A percentile compares a stretch with the other conserved stretches of the same genome.
Conservation (phyloP, 2,888 invertebrate species). For the Limnephilus auricula region DNA sequence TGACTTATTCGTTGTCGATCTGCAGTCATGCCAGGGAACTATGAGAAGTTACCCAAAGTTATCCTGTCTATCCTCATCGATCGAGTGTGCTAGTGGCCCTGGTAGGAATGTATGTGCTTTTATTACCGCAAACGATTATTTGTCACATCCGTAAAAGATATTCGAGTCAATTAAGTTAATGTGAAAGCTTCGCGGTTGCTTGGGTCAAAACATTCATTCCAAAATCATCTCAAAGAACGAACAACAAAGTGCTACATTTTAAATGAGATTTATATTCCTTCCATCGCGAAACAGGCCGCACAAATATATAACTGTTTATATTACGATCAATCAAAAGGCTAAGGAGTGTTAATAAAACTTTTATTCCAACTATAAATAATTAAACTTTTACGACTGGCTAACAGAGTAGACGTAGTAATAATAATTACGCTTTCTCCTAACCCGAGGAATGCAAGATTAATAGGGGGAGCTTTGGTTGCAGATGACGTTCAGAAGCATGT, state of each 20-base stretch:
- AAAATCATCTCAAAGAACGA: not conserved
- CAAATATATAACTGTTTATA: conserved; percentile 3
- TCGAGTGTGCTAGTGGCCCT: no score
- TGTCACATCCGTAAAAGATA: not conserved
- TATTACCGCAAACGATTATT: not conserved
- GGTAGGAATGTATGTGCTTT: not conserved
- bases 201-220: not conserved
- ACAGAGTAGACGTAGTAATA: not conserved
- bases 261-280: not conserved
- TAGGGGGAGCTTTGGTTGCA: conserved; percentile 10
- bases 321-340: conserved; percentile 32
- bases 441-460: conserved; percentile 18
- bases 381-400: conserved; percentile 32
- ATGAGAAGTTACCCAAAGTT: no score
- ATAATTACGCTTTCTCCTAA: not conserved
- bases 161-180: not conserved
- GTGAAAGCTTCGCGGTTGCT: not conserved
- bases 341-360: conserved; percentile 17
- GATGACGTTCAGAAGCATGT: conserved; percentile 30
- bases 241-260: not conserved
- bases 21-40: no score
- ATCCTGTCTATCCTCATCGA: no score
- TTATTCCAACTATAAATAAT: conserved; percentile 17
- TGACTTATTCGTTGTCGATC: no score
- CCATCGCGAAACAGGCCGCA: not conserved